A percentile compares a stretch with the other conserved stretches of the same genome.
Evolutionary conservation across 1,140 invertebrate genomes (phyloP).

Genomic region (Thaumetopoea pityocampa): DNA sequence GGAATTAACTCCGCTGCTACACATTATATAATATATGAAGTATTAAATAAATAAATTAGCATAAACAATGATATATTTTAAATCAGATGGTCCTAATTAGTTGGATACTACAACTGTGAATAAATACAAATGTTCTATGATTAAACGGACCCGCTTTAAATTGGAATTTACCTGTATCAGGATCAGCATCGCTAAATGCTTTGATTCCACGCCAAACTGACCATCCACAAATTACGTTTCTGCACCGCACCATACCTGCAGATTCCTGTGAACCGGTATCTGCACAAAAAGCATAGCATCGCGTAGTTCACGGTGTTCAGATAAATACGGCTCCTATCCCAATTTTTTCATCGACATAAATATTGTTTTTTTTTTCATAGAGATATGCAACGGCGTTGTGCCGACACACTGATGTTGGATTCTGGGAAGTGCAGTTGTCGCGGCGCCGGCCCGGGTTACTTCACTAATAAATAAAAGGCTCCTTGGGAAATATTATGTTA

Average conservation of each 20-base stretch:
- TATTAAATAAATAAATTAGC: too few relatives aligned
- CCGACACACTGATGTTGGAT: constrained; percentile 59
- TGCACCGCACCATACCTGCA: constrained; percentile 40
- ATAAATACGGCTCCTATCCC: constrained; percentile 64
- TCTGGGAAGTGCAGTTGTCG: constrained; percentile 66
- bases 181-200: constrained; percentile 28
- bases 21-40: too few relatives aligned
- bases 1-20: too few relatives aligned
- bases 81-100: too few relatives aligned
- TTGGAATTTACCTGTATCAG: too few relatives aligned
- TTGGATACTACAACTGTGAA: too few relatives aligned
- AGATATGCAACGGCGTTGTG: constrained; percentile 64
- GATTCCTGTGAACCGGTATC: constrained; percentile 61
- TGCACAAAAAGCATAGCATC: constrained; percentile 62
- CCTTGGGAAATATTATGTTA: constrained; percentile 74
- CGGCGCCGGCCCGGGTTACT: constrained; percentile 51
- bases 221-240: constrained; percentile 48
- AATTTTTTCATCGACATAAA: constrained; percentile 71
- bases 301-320: constrained; percentile 57
- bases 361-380: constrained; percentile 73
- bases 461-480: constrained; percentile 71
- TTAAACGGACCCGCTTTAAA: too few relatives aligned
- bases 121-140: too few relatives aligned
- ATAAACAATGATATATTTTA: too few relatives aligned
- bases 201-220: constrained; percentile 31